Evolutionary conservation across 2,113 vertebrate genomes (phyloP), one percentile per base, ranked within the genome.

Genomic region (Jaculus jaculus): DNA sequence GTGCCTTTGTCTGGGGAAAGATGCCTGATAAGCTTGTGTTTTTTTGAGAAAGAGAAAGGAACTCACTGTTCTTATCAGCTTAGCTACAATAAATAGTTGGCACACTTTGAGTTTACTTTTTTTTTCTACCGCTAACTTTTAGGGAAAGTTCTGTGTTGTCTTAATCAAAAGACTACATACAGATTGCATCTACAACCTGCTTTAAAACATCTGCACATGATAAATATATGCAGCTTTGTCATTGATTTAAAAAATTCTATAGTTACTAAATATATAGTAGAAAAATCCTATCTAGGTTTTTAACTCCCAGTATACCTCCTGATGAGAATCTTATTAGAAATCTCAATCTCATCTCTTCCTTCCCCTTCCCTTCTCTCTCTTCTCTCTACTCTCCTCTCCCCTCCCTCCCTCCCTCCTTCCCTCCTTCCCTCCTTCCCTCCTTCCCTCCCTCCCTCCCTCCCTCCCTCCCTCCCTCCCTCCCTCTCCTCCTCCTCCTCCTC

Each of bases 1-100:
- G 74, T 94, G 96, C 85, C 87, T 96, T 96, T 92, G 90, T 90
- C 90, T 92, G 71, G 95, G 74, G 20, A 92, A 96, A 96, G 96
- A 77, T 94, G 92, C 82, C 54, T 87, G 73, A 37, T 90, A 87
- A 97, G 93, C 85, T 77, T 96, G 54, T 47, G 96, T 92, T 89
- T 80, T 94, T 97, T 79, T 86, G 87, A 92, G 93, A 95, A 93
- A 87, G 32, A 34, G 78, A 58, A 93, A 92, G 54, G 61, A 88
- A 77, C 66, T 24, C 73, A 89, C 39, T 91, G 63, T 95, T 93
- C 37, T 77, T 92, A 74, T 20, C 72, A 93, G 60, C 68, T 72
- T 81, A 26, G 58, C 16, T 79, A 72, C 37, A 94, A 34, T 92
- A 83, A 91, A 65, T 92, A 95, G 80, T 92, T 93, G 82, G 47